These are phyloP conservation scores for Fragariocoptes setiger DNA, from an alignment of 1,140 invertebrate genomes.

Conservation along the genomic window DNA sequence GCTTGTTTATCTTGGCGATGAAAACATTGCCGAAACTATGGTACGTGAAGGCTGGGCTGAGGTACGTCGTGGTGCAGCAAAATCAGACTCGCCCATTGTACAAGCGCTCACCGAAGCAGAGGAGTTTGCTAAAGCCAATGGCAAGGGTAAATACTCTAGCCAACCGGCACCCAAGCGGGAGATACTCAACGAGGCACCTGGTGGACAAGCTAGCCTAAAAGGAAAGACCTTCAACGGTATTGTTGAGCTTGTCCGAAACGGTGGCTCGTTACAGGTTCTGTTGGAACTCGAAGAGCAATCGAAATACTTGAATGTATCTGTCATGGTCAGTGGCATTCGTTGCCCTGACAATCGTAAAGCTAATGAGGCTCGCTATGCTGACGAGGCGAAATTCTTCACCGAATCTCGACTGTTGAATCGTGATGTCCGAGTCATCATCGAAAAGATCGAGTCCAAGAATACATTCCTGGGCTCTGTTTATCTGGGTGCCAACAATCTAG, in stretches of 20 bases:
- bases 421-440: constrained; percentile 66
- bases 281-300: constrained; percentile 21
- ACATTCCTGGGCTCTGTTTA: constrained; percentile 3
- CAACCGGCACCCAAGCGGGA: constrained; percentile 36
- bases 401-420: constrained; percentile 63
- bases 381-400: constrained; percentile 61
- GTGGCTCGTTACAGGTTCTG: constrained; percentile 64
- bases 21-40: constrained; percentile 56
- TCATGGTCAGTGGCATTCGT: constrained; percentile 66
- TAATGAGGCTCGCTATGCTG: constrained; percentile 28
- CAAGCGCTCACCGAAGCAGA: constrained; percentile 49
- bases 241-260: constrained; percentile 81
- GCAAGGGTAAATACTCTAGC: constrained; percentile 46
- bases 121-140: constrained; percentile 48
- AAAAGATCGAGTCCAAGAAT: constrained; percentile 40
- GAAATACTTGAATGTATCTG: constrained; percentile 47
- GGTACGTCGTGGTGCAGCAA: constrained; percentile 18
- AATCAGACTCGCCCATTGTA: constrained; percentile 15
- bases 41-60: constrained; percentile 55
- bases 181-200: constrained; percentile 34
- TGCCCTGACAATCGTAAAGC: constrained; percentile 18
- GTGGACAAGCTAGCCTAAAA: constrained; percentile 37
- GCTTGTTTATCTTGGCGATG: constrained; percentile 13
- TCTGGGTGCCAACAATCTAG: constrained; percentile 35
- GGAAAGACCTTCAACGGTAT: constrained; percentile 29